Conservation (phyloP, 2,113 vertebrate species). For the Apeltes quadracus region DNA sequence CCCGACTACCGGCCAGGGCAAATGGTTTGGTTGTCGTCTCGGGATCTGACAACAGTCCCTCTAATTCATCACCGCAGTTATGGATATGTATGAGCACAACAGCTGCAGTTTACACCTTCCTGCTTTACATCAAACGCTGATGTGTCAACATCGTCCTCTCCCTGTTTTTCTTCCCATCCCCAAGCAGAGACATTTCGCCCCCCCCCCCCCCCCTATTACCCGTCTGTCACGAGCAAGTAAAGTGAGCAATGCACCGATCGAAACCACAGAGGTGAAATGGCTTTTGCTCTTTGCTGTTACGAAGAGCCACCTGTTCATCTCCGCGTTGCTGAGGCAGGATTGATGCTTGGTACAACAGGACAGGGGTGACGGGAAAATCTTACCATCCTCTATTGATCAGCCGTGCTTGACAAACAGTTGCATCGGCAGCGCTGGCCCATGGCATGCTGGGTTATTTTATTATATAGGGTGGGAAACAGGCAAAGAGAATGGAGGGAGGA, state of each 20-base stretch:
- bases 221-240: constrained; percentile 20
- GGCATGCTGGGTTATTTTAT: constrained; percentile 44
- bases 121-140: neutral
- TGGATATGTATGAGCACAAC: neutral
- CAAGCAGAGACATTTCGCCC: neutral
- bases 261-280: constrained; percentile 8
- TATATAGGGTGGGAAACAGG: constrained; percentile 24
- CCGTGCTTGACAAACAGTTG: constrained; percentile 6
- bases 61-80: neutral
- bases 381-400: constrained; percentile 49
- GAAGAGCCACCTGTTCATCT: constrained; percentile 17
- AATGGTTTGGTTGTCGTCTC: no score
- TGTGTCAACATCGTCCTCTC: neutral
- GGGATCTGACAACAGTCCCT: no score
- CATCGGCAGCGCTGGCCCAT: neutral
- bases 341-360: constrained; percentile 31
- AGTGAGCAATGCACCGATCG: constrained; percentile 20
- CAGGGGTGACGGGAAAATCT: constrained; percentile 52
- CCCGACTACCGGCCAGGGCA: no score
- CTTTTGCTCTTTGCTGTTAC: constrained; percentile 11
- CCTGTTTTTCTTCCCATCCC: neutral
- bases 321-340: constrained; percentile 8
- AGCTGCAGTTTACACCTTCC: neutral
- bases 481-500: constrained; percentile 7
- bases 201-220: neutral